phyloP scores from a whole-genome alignment of 2,888 invertebrate genomes.

The Pedicia rivosa region DNA sequence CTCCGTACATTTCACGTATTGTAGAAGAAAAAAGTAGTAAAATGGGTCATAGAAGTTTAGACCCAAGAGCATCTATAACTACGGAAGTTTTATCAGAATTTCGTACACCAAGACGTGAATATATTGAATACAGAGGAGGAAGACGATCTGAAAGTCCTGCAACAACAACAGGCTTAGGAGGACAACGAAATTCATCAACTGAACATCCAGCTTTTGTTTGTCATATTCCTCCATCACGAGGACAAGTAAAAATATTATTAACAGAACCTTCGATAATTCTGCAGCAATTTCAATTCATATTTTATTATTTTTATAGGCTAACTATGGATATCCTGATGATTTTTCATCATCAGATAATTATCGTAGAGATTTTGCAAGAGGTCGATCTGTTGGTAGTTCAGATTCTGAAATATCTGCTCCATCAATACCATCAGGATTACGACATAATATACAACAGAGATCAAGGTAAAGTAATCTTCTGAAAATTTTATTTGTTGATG shows the following conservation, averaged over 20 bases:
- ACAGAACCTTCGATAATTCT: no score
- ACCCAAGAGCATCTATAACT: conserved; percentile 1
- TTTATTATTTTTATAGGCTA: no score
- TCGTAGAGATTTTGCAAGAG: conserved; percentile 55
- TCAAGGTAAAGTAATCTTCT: conserved; percentile 1
- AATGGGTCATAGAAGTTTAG: not conserved
- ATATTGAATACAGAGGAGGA: conserved; percentile 10
- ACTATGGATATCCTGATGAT: conserved; percentile 6
- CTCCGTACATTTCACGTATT: conserved; percentile 9
- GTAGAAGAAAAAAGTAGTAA: conserved; percentile 9
- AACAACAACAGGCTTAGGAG: not conserved
- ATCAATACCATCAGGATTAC: not conserved
- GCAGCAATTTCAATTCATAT: no score
- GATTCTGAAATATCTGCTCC: conserved; percentile 34
- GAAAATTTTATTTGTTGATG: no score
- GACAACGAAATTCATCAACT: conserved; percentile 1
- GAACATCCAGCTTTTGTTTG: conserved; percentile 9
- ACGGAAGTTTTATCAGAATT: conserved; percentile 11
- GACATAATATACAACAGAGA: not conserved
- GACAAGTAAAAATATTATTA: no score
- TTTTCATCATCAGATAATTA: conserved; percentile 41
- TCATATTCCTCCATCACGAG: conserved; percentile 7
- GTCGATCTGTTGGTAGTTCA: conserved; percentile 38
- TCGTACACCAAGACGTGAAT: conserved; percentile 10
- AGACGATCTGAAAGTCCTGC: conserved; percentile 1